Base-by-base conservation (phyloP, 2,888 invertebrate species). In the Drosophila dives region DNA sequence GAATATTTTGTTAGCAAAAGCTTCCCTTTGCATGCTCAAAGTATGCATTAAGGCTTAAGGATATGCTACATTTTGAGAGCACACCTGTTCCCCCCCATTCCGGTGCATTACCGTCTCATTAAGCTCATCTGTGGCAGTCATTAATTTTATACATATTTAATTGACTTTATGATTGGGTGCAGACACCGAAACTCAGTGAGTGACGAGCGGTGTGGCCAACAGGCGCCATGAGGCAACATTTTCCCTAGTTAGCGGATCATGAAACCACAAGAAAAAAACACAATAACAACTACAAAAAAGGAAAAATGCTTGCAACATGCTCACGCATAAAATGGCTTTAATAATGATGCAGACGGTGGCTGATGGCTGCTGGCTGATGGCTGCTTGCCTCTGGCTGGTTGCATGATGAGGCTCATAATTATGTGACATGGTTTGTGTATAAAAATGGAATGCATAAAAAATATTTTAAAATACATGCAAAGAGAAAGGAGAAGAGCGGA, bases 141-240 rank as follows among this genome's bases (percentile, higher is more conserved):
- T 81, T 86, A 79, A 86, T 81, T 91, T 88, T 83, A 91, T 91
- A 84, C 80, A 78, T 75, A 76, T 86, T 90, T 91, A 90, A 90
- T 91, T 90, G 91, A 85, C 88, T 90, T 86, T 84, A 88, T 80
- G 83, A 59, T 79, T 81, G 69, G 81, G 68, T 58, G 64, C 58
- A 67, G 60, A 63, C 51, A 29, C 58, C 49, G 55, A 66, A 64
- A 56, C 63, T 40, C 48, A 48, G 64, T 55, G 40, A 42, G 56
- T 26, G 63, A 38, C n/a, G 36, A 45, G 33, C 33, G 42, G 15
- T 42, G 62, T 33, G 65, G 42, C 36, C 36, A 53, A 36, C 23
- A 23, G 81, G 72, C 80, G 81, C 71, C 81, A 64, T 64, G 64
- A 69, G 42, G 64, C 82, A 68, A 59, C 85, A 82, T 72, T 73